Base-by-base conservation (phyloP, 2,888 invertebrate species). In the Ochropacha duplaris region DNA sequence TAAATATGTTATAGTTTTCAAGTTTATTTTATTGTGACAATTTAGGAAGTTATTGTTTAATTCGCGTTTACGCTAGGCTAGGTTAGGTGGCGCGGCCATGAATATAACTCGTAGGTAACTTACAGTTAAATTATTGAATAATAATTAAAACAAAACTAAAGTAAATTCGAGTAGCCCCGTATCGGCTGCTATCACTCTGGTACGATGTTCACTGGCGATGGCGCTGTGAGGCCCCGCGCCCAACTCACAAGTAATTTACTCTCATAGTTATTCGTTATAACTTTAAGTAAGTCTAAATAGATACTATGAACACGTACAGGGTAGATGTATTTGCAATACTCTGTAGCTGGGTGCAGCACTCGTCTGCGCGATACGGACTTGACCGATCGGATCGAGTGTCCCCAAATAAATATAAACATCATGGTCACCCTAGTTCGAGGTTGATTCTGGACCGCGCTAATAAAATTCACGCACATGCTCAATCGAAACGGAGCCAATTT, bases 281-380 rank as follows among this genome's bases (percentile, higher is more conserved):
- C 78, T 74, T 78, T 86, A 84, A 83, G 79, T 88, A 88, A 88
- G 84, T 85, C 84, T 88, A 84, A 83, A 87, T 88, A 89, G 88
- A 80, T 86, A 88, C 83, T 88, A 87, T 87, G 84, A 89, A 84
- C 87, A 87, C 88, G 91, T 92, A 92, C 92, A 92, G 92, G 92
- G 92, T 92, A 92, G 92, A 87, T 88, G 87, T 87, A 83, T 81
- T 79, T 87, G 83, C 87, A 86, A 84, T 88, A 89, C 90, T 88
- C 90, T 91, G 91, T 90, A 76, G 78, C 88, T 87, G 89, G 86
- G 82, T 74, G 83, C 71, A 80, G 75, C 79, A 76, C 83, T 81
- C 82, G 82, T 79, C 57, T 60, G 70, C 66, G 70, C 57, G 60
- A 61, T 62, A 62, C 60, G 65, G 65, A 59, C 56, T 63, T 63